These are phyloP conservation scores for Pteria penguin DNA, from an alignment of 2,888 invertebrate genomes.

Conservation along the genomic window DNA sequence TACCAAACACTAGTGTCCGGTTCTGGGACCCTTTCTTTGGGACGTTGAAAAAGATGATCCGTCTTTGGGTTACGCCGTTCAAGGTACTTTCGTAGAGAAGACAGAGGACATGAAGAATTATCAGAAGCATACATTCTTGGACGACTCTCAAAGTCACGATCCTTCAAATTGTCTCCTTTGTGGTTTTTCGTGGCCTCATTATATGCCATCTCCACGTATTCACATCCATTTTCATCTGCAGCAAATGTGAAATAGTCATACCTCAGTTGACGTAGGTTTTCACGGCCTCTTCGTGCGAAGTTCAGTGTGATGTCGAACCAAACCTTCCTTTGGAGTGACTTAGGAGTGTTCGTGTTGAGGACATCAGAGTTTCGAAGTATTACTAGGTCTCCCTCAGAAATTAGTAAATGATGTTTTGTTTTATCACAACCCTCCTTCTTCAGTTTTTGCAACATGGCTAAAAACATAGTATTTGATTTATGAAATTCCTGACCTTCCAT, in stretches of 20 bases:
- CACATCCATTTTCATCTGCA: conserved; percentile 12
- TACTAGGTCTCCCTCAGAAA: conserved; percentile 4
- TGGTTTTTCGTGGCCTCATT: conserved; percentile 40
- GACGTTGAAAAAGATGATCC: conserved; percentile 22
- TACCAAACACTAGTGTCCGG: conserved; percentile 22
- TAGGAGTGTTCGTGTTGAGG: conserved; percentile 4
- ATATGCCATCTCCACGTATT: conserved; percentile 29
- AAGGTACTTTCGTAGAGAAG: conserved; percentile 18
- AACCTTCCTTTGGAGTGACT: conserved; percentile 24
- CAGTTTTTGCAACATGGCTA: conserved; percentile 2
- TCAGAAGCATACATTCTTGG: conserved; percentile 32
- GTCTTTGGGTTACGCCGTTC: conserved; percentile 14
- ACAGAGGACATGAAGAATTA: conserved; percentile 18
- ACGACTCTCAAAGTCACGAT: conserved; percentile 15
- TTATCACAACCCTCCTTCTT: conserved; percentile 7
- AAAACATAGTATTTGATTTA: conserved; percentile 8
- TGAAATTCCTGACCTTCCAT: not conserved
- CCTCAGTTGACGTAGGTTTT: conserved; percentile 27
- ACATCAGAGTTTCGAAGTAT: conserved; percentile 17
- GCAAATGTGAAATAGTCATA: conserved; percentile 17
- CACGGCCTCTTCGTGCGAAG: conserved; percentile 31
- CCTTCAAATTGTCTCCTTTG: conserved; percentile 11
- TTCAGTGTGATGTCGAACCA: conserved; percentile 40
- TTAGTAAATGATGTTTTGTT: conserved; percentile 12
- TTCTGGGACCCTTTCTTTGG: not conserved